Percentiles rank a stretch among this genome's conserved stretches.
phyloP scores from a whole-genome alignment of 2,113 vertebrate genomes.

The Dascyllus trimaculatus region DNA sequence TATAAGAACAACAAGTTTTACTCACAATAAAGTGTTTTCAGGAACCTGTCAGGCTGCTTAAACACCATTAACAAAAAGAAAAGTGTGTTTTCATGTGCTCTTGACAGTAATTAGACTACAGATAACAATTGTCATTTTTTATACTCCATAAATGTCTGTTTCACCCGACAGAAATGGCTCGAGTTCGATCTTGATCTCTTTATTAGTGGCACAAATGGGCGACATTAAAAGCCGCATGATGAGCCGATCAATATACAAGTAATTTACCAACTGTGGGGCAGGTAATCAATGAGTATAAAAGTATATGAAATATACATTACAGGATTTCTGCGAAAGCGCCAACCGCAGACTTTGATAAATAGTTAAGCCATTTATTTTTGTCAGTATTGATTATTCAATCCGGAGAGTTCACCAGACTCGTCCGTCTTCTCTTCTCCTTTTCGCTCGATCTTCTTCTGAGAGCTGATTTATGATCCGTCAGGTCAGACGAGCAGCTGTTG shows the following conservation, averaged over 20 bases:
- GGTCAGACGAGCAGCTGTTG: constrained; percentile 69
- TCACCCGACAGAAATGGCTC: too few relatives aligned
- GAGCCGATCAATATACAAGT: constrained; percentile 74
- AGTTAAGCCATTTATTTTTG: constrained; percentile 74
- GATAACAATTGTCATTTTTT: too few relatives aligned
- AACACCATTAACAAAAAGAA: too few relatives aligned
- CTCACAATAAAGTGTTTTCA: neutral
- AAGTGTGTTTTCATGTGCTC: too few relatives aligned
- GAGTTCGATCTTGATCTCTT: constrained; percentile 63
- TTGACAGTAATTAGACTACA: too few relatives aligned
- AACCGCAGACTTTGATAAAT: constrained; percentile 70
- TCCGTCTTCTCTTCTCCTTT: constrained; percentile 72
- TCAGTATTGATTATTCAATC: constrained; percentile 80
- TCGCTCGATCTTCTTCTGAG: constrained; percentile 57
- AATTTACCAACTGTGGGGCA: constrained; percentile 78
- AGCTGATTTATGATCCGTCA: constrained; percentile 65
- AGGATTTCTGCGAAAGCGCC: constrained; percentile 32
- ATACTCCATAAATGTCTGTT: too few relatives aligned
- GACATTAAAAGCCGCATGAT: constrained; percentile 63
- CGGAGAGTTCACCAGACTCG: constrained; percentile 67
- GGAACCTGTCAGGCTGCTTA: too few relatives aligned
- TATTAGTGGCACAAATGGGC: constrained; percentile 59
- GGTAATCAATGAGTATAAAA: constrained; percentile 77
- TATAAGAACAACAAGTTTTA: too few relatives aligned
- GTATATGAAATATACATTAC: constrained; percentile 81